Base-by-base conservation (phyloP, 30 jellyfish, hydroid and myxozoan species). In the Hydra vulgaris region DNA sequence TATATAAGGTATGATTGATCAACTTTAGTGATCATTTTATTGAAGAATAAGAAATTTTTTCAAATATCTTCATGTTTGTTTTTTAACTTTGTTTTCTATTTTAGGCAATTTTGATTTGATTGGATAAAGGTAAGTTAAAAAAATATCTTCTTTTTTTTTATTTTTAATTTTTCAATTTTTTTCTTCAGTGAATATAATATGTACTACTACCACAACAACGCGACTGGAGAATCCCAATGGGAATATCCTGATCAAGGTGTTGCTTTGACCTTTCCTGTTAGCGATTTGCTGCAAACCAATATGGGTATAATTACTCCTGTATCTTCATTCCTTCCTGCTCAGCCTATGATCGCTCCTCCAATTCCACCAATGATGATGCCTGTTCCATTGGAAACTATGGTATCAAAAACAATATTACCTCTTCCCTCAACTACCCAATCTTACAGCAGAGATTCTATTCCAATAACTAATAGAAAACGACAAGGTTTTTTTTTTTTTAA, bases 211-310 rank as follows among this genome's bases (percentile, higher is more conserved):
- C 74, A 86, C 86, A 74, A 86, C 76, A 89, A 83, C 22, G 68
- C 25, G 17, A 82, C 95, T 22, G 97, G 97, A 17, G 95, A 86
- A 66, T 90, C 97, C 17, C 82, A 89, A 21, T 90, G 97, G 97
- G 86, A 88, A 18, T 90, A 90, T 56, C 97, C 97, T 12, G 83
- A 66, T 15, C 53, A 79, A 25, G 76, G 79, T 8, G 82, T 21
- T 17, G 56, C 61, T n/a, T 23, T 23, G 19, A 23, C 89, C 19
- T 21, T 24, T 68, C 82, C 69, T 3, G 75, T n/a, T 3, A 68
- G 25, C 16, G 75, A 4, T 21, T 79, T 66, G 19, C 79, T 24
- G 78, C 61, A 40, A 40, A 40, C 61, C 5, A 40, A 40, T 12
- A 40, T 40, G 61, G 61, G 61, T 40, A 3, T 40, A 73, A 26